These are phyloP conservation scores for Hippoglossus hippoglossus DNA, from an alignment of 2,797 vertebrate genomes.

Conservation along the genomic window DNA sequence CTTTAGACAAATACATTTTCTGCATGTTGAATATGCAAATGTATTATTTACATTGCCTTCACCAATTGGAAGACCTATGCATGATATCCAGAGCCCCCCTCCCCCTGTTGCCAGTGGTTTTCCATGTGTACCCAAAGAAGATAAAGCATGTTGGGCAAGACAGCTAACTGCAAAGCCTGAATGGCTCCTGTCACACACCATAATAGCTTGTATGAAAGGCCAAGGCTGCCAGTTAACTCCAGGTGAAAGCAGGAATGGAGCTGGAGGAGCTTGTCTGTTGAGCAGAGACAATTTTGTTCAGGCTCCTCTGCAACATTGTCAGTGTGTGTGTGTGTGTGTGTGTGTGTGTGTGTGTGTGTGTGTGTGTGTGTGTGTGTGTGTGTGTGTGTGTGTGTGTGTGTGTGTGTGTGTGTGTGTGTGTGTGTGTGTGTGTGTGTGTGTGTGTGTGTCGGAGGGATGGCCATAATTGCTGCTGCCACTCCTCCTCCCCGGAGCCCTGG, in stretches of 20 bases:
- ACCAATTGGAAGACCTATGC: not conserved
- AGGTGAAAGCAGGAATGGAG: slow-evolving; percentile 63
- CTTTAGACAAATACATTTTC: not conserved
- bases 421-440: no score
- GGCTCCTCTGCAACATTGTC: slow-evolving; percentile 58
- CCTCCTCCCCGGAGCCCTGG: slow-evolving; percentile 50
- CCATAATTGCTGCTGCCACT: slow-evolving; percentile 75
- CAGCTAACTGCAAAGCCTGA: slow-evolving; percentile 53
- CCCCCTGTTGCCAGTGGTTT: not conserved
- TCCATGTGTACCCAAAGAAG: slow-evolving; percentile 26
- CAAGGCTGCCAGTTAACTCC: slow-evolving; percentile 61
- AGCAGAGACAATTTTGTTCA: slow-evolving; percentile 65
- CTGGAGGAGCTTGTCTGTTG: slow-evolving; percentile 48
- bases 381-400: no score
- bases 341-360: not conserved
- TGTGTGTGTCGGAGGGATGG: slow-evolving; percentile 31
- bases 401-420: no score
- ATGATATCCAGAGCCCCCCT: slow-evolving; percentile 18
- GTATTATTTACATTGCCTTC: not conserved
- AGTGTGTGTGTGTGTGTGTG: slow-evolving; percentile 8
- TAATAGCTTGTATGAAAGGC: slow-evolving; percentile 63
- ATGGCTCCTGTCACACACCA: slow-evolving; percentile 61
- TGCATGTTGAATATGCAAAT: slow-evolving; percentile 8
- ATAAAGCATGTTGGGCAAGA: slow-evolving; percentile 26
- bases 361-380: no score